Evolutionary conservation across 2,888 invertebrate genomes (phyloP).

Genomic region (Chymomyza caudatula): DNA sequence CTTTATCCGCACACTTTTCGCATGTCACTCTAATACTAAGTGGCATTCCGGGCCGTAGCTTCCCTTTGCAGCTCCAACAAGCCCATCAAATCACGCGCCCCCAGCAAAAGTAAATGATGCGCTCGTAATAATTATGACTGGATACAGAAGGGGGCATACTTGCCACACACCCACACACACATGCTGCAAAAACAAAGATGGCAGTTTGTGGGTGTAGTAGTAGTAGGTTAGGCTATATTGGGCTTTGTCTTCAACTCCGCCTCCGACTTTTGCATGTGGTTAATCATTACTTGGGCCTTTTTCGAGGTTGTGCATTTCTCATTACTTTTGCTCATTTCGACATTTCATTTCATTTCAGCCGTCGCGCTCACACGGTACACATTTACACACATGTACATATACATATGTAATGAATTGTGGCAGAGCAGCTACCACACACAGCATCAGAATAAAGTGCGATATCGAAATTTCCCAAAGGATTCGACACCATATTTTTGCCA

Average conservation of each 20-base stretch:
- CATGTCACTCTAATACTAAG: not conserved
- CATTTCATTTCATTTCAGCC: slow-evolving; percentile 49
- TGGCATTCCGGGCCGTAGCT: not conserved
- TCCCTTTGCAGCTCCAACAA: not conserved
- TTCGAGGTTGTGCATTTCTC: slow-evolving; percentile 45
- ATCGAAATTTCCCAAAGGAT: slow-evolving; percentile 72
- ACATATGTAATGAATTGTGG: slow-evolving; percentile 24
- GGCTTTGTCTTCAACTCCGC: not conserved
- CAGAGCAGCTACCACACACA: slow-evolving; percentile 14
- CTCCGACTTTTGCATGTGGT: slow-evolving; percentile 34
- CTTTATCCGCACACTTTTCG: not conserved
- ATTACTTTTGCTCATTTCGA: slow-evolving; percentile 71
- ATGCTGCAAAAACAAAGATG: not conserved
- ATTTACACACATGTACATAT: not conserved
- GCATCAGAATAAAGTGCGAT: slow-evolving; percentile 66
- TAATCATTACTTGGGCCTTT: slow-evolving; percentile 51
- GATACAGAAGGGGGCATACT: slow-evolving; percentile 18
- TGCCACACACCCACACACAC: slow-evolving; percentile 1
- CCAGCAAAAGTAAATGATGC: slow-evolving; percentile 33
- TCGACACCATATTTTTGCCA: slow-evolving; percentile 69
- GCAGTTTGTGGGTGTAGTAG: not conserved
- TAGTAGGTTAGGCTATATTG: not conserved
- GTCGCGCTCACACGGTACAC: slow-evolving; percentile 1
- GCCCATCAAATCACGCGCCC: slow-evolving; percentile 27
- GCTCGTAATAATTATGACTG: slow-evolving; percentile 62